Evolutionary conservation across 2,113 vertebrate species (phyloP).

Genomic region (Mormoops blainvillei): DNA sequence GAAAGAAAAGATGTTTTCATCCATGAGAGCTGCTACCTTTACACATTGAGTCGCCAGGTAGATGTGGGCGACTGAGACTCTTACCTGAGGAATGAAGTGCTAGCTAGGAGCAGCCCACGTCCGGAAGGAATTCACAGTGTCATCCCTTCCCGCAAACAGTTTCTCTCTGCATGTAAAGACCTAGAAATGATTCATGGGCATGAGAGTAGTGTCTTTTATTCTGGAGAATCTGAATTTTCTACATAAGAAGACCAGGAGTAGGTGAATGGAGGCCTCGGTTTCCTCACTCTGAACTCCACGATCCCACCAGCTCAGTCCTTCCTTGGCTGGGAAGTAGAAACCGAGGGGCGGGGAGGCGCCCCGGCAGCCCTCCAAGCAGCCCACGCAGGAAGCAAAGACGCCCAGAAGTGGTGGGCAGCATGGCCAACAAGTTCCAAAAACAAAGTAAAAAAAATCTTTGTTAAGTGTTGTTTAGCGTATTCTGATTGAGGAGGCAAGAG

Average conservation of each 20-base stretch:
- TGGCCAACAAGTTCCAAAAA: neutral
- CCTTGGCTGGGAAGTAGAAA: fast-evolving
- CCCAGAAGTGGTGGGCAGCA: neutral
- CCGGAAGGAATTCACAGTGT: no score
- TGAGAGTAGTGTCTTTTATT: neutral
- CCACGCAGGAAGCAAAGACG: neutral
- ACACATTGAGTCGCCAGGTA: neutral
- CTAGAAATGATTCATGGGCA: no score
- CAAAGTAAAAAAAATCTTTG: neutral
- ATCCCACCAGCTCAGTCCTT: neutral
- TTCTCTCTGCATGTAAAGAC: neutral
- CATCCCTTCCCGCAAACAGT: fast-evolving
- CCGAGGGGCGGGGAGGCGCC: fast-evolving
- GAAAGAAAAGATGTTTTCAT: neutral
- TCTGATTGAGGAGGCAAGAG: neutral
- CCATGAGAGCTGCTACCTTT: neutral
- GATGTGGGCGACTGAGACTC: neutral
- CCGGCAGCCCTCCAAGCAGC: fast-evolving
- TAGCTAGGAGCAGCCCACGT: neutral
- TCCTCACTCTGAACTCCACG: fast-evolving
- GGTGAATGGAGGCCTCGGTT: neutral
- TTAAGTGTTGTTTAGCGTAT: fast-evolving
- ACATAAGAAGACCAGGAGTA: neutral
- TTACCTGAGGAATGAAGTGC: neutral
- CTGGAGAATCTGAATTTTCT: neutral